Percentiles rank a stretch among this genome's conserved stretches.
These are phyloP conservation scores for Polyommatus iphigenia DNA, from an alignment of 2,888 invertebrate genomes.

Conservation along the genomic window DNA sequence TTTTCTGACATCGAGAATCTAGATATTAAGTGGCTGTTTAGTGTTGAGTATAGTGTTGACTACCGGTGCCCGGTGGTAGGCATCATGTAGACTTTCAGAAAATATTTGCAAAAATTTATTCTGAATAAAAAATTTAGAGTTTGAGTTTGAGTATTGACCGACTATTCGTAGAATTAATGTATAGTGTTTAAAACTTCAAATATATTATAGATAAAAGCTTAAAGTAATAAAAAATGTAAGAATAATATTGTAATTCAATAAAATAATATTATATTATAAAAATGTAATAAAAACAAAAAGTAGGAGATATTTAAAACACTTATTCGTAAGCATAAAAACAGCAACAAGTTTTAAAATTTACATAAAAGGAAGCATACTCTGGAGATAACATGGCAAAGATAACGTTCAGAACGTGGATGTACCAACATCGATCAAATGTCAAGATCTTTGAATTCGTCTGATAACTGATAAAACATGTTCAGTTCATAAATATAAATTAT, in stretches of 20 bases:
- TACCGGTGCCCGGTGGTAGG: no score
- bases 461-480: slow-evolving; percentile 29
- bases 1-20: neutral
- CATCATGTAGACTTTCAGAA: no score
- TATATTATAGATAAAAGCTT: no score
- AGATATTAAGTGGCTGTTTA: neutral
- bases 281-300: no score
- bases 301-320: no score
- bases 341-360: slow-evolving; percentile 6
- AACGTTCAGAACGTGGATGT: slow-evolving; percentile 12
- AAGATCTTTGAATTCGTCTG: slow-evolving; percentile 29
- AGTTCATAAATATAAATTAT: slow-evolving; percentile 4
- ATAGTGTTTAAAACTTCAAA: neutral
- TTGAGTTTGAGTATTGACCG: neutral
- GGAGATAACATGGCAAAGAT: slow-evolving; percentile 12
- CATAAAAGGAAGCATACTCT: neutral
- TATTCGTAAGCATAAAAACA: no score
- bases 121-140: no score
- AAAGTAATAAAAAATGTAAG: no score
- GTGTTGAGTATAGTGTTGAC: no score
- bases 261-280: no score
- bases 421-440: slow-evolving; percentile 33
- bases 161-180: neutral
- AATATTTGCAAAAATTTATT: no score
- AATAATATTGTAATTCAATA: neutral